Base-by-base conservation (phyloP, 2,888 invertebrate species). In the Drosophila mimetica region DNA sequence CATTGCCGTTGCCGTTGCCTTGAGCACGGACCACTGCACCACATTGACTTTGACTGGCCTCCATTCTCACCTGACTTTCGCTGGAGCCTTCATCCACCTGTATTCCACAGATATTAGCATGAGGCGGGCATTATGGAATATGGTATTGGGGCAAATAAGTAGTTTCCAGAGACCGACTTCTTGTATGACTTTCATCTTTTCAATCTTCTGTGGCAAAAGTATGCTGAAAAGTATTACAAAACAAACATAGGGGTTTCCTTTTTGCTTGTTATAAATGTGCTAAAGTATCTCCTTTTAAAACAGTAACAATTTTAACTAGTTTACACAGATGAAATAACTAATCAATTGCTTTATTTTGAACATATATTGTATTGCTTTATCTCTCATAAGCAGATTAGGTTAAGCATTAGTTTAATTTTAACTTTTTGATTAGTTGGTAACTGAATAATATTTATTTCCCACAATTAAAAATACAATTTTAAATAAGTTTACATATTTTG, bases 31-130 rank as follows among this genome's bases (percentile, higher is more conserved):
- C 69, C 71, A 41, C 65, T 13, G 51, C 25, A 42, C 59, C 79
- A 71, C 85, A 84, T 72, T 78, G 87, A 78, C 81, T 82, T 78
- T 67, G 66, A 46, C 53, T 72, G 44, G 50, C 9, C 54, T 57
- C 57, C 51, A 60, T 74, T 59, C 18, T 60, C 69, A 39, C 66
- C 50, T 72, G 41, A n/a, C 18, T 25, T 50, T 44, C 57, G 11
- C 34, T 20, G 13, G n/a, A 25, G 30, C 37, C 37, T 36, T 44
- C 42, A 60, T 13, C 34, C n/a, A 20, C 14, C 69, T 66, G 69
- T 52, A 48, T 9, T 13, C 32, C 39, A 20, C 13, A 54, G 55
- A 48, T 22, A 51, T 65, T 63, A 36, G 42, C 65, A 42, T 63
- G 37, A 28, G 20, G 20, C 22, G n/a, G 8, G 7, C 20, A 63